Base-by-base conservation (phyloP, 2,113 vertebrate species). In the Pterocles gutturalis region DNA sequence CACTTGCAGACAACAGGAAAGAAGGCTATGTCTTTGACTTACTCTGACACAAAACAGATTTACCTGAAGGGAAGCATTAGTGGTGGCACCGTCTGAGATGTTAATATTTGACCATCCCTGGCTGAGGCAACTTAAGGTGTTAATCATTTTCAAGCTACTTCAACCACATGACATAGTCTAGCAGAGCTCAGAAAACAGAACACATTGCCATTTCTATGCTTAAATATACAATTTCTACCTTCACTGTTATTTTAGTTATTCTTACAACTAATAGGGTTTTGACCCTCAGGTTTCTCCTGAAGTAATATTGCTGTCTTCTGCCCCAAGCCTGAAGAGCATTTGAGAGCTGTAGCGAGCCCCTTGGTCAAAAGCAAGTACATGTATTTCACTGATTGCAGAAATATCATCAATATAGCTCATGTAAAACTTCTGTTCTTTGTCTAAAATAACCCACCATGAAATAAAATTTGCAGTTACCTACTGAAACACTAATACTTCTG, bases 51-150 rank as follows among this genome's bases (percentile, higher is more conserved):
- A 87, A 71, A 79, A 96, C 0, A 93, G 57, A 55, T 86, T 80
- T 86, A 86, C 54, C 61, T 86, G 34, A 86, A 86, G 71, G 28
- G 36, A 90, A 34, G 72, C 29, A 83, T 83, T 72, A 86, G 58
- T 24, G 31, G 34, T 69, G 38, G 83, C 20, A 79, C 53, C 76
- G 70, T 70, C 55, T 92, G 91, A 92, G 82, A 90, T 29, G 43
- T 60, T 83, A 93, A 88, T 71, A 90, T 87, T 71, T 79, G 86
- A 90, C 88, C 45, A 72, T 60, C 79, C 55, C 62, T 90, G 26
- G 38, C 45, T 90, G 38, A 90, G 34, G 48, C 54, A 92, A 90
- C 38, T 64, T 88, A 88, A 86, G 66, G 28, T 88, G 57, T 85
- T 95, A 86, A 88, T 64, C 1, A 0, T 72, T 88, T 90, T 80